These are phyloP conservation scores for Guaruba guarouba DNA, from an alignment of 2,113 vertebrate genomes.

Conservation along the genomic window DNA sequence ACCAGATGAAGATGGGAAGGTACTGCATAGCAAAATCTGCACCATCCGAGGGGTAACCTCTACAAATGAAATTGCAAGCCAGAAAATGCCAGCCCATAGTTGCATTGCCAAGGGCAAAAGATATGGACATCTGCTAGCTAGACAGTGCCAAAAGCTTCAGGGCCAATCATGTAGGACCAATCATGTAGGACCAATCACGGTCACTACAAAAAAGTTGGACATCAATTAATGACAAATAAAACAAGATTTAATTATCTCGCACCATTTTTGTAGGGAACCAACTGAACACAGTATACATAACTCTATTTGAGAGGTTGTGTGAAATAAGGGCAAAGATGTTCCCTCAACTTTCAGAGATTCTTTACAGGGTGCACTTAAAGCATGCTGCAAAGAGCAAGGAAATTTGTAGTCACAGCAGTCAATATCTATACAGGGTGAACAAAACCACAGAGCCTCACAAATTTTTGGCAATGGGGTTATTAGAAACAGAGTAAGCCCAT, in stretches of 20 bases:
- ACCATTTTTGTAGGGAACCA: neutral
- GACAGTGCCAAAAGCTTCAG: neutral
- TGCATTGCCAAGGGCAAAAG: neutral
- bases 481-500: neutral
- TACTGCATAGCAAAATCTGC: neutral
- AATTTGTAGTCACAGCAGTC: neutral
- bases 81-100: neutral
- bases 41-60: neutral
- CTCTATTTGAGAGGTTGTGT: neutral
- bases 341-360: neutral
- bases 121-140: neutral
- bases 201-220: neutral
- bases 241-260: neutral
- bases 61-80: neutral
- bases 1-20: neutral
- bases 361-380: neutral
- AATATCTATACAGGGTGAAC: neutral
- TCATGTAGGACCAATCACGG: neutral
- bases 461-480: neutral
- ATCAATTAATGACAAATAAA: neutral
- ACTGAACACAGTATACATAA: neutral
- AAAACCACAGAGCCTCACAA: neutral
- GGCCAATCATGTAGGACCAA: neutral
- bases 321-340: neutral
- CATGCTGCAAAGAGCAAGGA: neutral